These are phyloP conservation scores for Amphimedon queenslandica DNA, from an alignment of 37 sponge, comb jelly and placozoan species.

Conservation along the genomic window DNA sequence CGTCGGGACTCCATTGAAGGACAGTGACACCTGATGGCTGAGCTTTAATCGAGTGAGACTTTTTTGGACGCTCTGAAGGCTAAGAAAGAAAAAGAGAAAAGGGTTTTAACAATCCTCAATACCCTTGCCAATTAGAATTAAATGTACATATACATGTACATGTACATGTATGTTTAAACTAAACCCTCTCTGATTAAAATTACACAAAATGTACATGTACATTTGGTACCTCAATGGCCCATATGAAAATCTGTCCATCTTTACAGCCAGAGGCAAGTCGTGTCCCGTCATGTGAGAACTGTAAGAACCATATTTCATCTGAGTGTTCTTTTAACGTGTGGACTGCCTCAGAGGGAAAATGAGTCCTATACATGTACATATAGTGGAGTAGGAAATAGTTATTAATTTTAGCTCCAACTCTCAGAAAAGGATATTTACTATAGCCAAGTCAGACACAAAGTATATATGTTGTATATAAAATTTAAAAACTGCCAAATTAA, in stretches of 20 bases:
- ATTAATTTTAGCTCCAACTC: too few species aligned
- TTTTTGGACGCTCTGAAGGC: conserved; percentile 16
- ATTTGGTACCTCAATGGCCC: conserved; percentile 55
- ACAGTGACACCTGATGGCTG: conserved; percentile 66
- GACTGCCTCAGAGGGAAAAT: conserved; percentile 80
- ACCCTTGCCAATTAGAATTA: background rate
- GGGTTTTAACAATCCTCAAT: background rate
- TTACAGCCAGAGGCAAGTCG: conserved; percentile 87
- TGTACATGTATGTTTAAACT: too few species aligned
- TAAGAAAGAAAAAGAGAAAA: background rate
- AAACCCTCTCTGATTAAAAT: too few species aligned
- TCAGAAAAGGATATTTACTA: background rate
- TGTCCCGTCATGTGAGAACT: conserved; percentile 84
- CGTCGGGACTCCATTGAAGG: conserved; percentile 93
- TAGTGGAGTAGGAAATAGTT: too few species aligned
- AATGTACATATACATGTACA: conserved; percentile 1
- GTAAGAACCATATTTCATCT: conserved; percentile 89
- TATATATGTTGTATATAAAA: too few species aligned
- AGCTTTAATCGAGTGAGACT: conserved; percentile 41
- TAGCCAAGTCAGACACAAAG: background rate
- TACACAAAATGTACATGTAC: background rate
- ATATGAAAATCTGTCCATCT: conserved; percentile 91
- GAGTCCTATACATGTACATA: conserved; percentile 47
- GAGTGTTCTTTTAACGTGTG: conserved; percentile 81
- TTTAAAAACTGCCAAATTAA: background rate